These are phyloP conservation scores for Nebria brevicollis DNA, from an alignment of 2,888 invertebrate species.

Conservation along the genomic window DNA sequence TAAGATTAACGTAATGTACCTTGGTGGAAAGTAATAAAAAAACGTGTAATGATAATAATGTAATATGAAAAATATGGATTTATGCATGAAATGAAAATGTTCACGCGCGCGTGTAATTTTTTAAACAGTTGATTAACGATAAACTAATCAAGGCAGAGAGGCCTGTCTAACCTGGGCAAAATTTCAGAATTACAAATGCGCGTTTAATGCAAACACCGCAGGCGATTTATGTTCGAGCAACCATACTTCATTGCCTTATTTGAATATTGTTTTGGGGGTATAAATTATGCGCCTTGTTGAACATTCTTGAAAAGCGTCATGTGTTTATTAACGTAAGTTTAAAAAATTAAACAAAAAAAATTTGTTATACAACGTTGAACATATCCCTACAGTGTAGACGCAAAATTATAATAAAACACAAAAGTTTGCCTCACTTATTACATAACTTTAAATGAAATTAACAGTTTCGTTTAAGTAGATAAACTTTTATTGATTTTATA, in stretches of 20 bases:
- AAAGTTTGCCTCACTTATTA: no score
- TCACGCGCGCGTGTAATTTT: slow-evolving; percentile 37
- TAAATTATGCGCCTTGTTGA: slow-evolving; percentile 34
- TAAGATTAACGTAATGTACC: no score
- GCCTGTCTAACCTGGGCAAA: slow-evolving; percentile 42
- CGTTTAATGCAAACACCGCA: slow-evolving; percentile 43
- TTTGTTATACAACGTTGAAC: no score
- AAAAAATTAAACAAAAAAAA: slow-evolving; percentile 40
- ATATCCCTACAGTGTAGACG: no score
- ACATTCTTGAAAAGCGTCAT: slow-evolving; percentile 42
- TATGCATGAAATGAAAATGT: slow-evolving; percentile 13
- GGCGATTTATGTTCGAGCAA: slow-evolving; percentile 45
- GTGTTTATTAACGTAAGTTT: slow-evolving; percentile 39
- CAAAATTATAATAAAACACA: no score
- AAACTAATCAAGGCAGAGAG: slow-evolving; percentile 42
- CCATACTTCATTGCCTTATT: slow-evolving; percentile 46
- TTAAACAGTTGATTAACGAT: slow-evolving; percentile 44
- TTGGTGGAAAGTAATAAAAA: no score
- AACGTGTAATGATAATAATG: background rate
- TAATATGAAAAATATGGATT: background rate
- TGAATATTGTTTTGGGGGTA: slow-evolving; percentile 46
- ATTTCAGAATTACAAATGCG: slow-evolving; percentile 46
- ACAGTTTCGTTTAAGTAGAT: no score
- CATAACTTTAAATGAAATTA: no score
- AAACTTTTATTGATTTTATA: no score